These are phyloP conservation scores for Byasa hedistus DNA, from an alignment of 2,888 invertebrate species.

Conservation along the genomic window DNA sequence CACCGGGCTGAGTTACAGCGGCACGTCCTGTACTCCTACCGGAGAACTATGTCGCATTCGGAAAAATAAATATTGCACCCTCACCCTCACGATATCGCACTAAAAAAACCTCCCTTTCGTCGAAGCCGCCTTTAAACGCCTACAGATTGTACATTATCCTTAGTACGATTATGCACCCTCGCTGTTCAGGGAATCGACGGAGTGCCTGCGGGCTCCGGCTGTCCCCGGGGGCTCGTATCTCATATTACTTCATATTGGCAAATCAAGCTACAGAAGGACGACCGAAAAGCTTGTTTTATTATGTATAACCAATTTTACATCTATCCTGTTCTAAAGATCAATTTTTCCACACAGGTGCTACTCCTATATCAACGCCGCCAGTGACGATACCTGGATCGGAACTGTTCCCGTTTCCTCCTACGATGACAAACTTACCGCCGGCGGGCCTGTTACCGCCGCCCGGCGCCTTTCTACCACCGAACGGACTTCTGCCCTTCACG, in stretches of 20 bases:
- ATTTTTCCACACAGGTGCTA: conserved; percentile 66
- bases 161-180: conserved; percentile 80
- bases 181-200: conserved; percentile 75
- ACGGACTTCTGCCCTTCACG: conserved; percentile 76
- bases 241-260: conserved; percentile 76
- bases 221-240: conserved; percentile 71
- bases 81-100: conserved; percentile 75
- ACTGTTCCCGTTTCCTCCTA: conserved; percentile 69
- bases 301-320: conserved; percentile 34
- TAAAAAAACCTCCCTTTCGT: conserved; percentile 80
- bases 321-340: conserved; percentile 35
- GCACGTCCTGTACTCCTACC: conserved; percentile 64
- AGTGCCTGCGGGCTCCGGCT: conserved; percentile 68
- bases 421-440: conserved; percentile 67
- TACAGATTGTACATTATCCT: conserved; percentile 81
- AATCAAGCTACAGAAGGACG: conserved; percentile 53
- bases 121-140: conserved; percentile 80
- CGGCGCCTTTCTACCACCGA: conserved; percentile 78
- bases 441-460: conserved; percentile 79
- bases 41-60: conserved; percentile 69
- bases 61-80: conserved; percentile 80
- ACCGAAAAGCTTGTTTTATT: conserved; percentile 40
- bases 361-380: conserved; percentile 60
- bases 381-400: conserved; percentile 67
- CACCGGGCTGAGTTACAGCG: conserved; percentile 62